Conservation (phyloP, 2,113 vertebrate genomes). For the Pimephales promelas region DNA sequence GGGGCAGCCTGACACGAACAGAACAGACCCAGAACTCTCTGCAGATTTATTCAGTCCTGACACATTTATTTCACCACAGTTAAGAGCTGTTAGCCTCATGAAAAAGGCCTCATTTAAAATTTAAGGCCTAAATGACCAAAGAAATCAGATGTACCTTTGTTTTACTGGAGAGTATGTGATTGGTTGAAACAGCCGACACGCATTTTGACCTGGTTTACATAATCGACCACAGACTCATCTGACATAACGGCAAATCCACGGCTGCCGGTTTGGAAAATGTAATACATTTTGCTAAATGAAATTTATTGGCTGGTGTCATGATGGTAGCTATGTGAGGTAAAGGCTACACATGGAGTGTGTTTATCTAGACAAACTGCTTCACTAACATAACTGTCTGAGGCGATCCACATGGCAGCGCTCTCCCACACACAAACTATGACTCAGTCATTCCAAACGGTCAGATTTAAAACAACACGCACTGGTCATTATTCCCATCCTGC, state of each 20-base stretch:
- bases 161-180: neutral
- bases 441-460: slow-evolving; percentile 47
- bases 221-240: neutral
- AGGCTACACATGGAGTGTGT: neutral
- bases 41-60: slow-evolving; percentile 19
- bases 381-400: slow-evolving; percentile 8
- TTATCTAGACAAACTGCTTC: neutral
- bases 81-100: neutral
- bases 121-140: neutral
- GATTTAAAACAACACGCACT: slow-evolving; percentile 45
- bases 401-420: neutral
- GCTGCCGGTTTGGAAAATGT: neutral
- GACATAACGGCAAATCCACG: neutral
- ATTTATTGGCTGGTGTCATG: neutral
- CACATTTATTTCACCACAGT: slow-evolving; percentile 1
- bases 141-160: neutral
- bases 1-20: slow-evolving; percentile 35
- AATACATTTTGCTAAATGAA: neutral
- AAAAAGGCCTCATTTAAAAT: neutral
- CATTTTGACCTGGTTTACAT: neutral
- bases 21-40: slow-evolving; percentile 25
- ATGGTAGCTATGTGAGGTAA: slow-evolving; percentile 6
- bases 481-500: slow-evolving; percentile 28
- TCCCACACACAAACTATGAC: slow-evolving; percentile 22
- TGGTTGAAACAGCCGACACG: neutral